These are phyloP conservation scores for Nasonia longicornis DNA, from an alignment of 1,140 invertebrate species.

Conservation along the genomic window DNA sequence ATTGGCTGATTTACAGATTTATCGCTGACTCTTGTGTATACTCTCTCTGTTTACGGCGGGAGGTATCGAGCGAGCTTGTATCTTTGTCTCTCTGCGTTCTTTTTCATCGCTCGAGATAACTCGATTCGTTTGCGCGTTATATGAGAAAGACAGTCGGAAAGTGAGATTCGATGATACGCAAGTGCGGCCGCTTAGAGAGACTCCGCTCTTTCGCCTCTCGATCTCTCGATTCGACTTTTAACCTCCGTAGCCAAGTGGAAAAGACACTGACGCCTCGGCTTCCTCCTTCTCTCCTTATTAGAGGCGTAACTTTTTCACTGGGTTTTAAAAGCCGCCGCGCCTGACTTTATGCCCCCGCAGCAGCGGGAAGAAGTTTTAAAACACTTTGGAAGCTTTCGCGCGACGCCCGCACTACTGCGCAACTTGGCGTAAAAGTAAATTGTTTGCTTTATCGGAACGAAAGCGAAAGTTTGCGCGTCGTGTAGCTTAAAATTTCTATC, in stretches of 20 bases:
- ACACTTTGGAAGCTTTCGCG: conserved; percentile 55
- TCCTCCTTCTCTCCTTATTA: conserved; percentile 52
- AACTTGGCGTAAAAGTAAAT: conserved; percentile 45
- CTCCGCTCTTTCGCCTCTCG: neutral
- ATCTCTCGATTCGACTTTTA: conserved; percentile 33
- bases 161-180: neutral
- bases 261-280: neutral
- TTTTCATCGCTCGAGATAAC: neutral
- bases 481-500: conserved; percentile 6
- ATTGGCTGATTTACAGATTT: conserved; percentile 39
- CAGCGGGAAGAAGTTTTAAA: conserved; percentile 57
- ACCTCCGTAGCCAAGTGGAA: neutral
- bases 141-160: neutral
- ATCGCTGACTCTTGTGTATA: conserved; percentile 34
- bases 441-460: conserved; percentile 41
- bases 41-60: neutral
- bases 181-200: neutral
- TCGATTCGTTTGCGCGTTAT: neutral
- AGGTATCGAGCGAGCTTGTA: neutral
- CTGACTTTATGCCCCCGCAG: conserved; percentile 55
- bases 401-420: conserved; percentile 48
- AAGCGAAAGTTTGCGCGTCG: conserved; percentile 37
- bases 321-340: conserved; percentile 56
- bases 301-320: conserved; percentile 57
- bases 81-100: conserved; percentile 1